These are phyloP conservation scores for Odocoileus virginianus DNA, from an alignment of 2,113 vertebrate genomes.

Conservation along the genomic window DNA sequence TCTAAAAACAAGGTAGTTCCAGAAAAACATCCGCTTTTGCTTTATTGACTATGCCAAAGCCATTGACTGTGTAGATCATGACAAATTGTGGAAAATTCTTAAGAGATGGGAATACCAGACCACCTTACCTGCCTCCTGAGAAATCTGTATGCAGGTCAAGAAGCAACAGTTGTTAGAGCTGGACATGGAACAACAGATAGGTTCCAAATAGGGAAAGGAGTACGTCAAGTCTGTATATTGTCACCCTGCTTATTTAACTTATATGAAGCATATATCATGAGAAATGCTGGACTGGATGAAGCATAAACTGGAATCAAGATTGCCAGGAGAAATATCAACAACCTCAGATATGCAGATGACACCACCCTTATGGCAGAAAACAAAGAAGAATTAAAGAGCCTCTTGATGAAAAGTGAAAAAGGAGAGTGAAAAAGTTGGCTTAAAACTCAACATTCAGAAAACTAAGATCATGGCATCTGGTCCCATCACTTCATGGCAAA, in stretches of 20 bases:
- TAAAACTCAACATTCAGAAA: background rate
- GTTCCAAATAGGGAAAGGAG: background rate
- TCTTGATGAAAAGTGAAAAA: background rate
- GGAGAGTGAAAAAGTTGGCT: background rate
- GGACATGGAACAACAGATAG: background rate
- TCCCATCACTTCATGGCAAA: background rate
- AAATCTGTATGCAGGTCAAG: background rate
- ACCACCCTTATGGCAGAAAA: background rate
- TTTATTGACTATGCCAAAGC: background rate
- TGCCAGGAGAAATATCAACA: background rate
- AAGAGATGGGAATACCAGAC: background rate
- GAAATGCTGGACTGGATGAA: background rate
- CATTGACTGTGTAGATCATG: background rate
- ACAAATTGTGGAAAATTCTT: background rate
- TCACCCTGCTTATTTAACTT: background rate
- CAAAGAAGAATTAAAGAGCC: background rate
- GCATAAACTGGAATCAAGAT: background rate
- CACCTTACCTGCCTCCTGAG: background rate
- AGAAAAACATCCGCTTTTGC: background rate
- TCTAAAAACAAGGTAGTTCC: background rate
- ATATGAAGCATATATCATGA: background rate
- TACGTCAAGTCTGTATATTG: background rate
- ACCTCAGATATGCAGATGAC: background rate
- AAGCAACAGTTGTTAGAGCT: background rate
- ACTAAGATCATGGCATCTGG: background rate